A percentile compares a stretch with the other conserved stretches of the same genome.
phyloP scores from a whole-genome alignment of 2,888 invertebrate species.

The Mythimna ferrago region DNA sequence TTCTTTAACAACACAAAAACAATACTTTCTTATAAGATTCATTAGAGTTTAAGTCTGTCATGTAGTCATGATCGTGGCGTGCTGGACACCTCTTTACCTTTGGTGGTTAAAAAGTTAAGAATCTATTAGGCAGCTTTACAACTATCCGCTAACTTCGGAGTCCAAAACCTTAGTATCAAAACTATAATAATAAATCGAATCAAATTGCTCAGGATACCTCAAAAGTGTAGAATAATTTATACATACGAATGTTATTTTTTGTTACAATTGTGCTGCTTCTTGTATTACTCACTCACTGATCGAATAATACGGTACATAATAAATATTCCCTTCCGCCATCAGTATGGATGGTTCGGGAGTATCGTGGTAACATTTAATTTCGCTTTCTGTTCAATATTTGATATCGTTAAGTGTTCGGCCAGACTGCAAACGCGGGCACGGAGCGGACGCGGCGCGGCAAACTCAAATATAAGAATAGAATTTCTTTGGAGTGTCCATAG shows the following conservation, averaged over 20 bases:
- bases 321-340: constrained; percentile 23
- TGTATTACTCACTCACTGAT: constrained; percentile 6
- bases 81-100: too few relatives aligned
- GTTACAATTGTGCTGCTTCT: constrained; percentile 27
- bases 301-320: constrained; percentile 30
- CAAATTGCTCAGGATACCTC: constrained; percentile 54
- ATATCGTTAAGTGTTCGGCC: constrained; percentile 38
- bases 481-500: too few relatives aligned
- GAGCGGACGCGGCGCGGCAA: too few relatives aligned
- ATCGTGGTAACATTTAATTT: constrained; percentile 54
- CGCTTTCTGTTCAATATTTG: constrained; percentile 39
- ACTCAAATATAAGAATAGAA: too few relatives aligned
- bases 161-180: constrained; percentile 23
- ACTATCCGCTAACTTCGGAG: constrained; percentile 23
- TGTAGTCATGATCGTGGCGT: too few relatives aligned
- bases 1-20: too few relatives aligned
- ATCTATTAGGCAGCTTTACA: background rate
- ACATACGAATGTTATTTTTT: constrained; percentile 37
- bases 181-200: constrained; percentile 33
- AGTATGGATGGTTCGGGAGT: constrained; percentile 22
- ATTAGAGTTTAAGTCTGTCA: too few relatives aligned
- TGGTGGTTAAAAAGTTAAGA: background rate
- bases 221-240: constrained; percentile 43
- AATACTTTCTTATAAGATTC: too few relatives aligned
- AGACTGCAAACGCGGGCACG: too few relatives aligned